These are phyloP conservation scores for Porites evermanni DNA, from an alignment of 92 coral and sea anemone genomes.

Conservation along the genomic window DNA sequence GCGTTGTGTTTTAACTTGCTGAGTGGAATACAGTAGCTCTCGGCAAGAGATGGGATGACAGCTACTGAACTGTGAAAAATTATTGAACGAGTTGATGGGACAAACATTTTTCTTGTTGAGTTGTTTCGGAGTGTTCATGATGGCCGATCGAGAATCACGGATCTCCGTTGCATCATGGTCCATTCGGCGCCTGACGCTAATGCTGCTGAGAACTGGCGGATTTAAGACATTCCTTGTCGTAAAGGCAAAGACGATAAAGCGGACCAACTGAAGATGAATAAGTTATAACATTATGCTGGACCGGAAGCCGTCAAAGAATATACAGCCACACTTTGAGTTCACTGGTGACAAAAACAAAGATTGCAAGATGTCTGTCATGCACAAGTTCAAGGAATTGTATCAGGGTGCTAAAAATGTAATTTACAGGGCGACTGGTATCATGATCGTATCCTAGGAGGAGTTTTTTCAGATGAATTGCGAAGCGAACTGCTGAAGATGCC, in stretches of 20 bases:
- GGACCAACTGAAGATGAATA: constrained; percentile 50
- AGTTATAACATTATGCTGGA: constrained; percentile 68
- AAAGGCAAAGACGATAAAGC: constrained; percentile 52
- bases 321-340: constrained; percentile 58
- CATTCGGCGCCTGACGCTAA: too few relatives aligned
- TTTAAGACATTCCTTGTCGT: constrained; percentile 64
- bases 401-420: constrained; percentile 64
- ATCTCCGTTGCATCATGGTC: too few relatives aligned
- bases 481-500: constrained; percentile 69
- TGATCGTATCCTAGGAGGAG: constrained; percentile 76
- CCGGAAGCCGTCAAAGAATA: constrained; percentile 64
- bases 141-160: too few relatives aligned
- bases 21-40: too few relatives aligned
- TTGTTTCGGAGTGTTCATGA: too few relatives aligned
- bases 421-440: constrained; percentile 58
- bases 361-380: constrained; percentile 19
- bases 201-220: constrained; percentile 60
- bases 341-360: constrained; percentile 35
- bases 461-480: constrained; percentile 43
- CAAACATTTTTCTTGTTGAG: too few relatives aligned
- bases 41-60: too few relatives aligned
- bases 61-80: too few relatives aligned
- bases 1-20: too few relatives aligned
- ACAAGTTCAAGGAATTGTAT: constrained; percentile 60
- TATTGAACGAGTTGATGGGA: too few relatives aligned